Conservation (phyloP, 2,113 vertebrate species). For the Rostratula benghalensis region DNA sequence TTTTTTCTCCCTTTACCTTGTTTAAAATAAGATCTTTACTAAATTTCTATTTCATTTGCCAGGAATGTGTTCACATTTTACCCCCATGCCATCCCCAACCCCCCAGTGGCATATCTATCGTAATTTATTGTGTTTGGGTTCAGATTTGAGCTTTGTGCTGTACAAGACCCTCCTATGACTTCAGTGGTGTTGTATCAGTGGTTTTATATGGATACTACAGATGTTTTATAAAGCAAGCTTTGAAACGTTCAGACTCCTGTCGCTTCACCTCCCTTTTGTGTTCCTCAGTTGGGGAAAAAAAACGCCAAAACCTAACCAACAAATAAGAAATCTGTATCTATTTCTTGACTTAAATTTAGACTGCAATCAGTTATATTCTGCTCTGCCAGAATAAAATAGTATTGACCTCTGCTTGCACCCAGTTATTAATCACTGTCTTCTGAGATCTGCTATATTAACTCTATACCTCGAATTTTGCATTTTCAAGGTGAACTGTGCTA, state of each 20-base stretch:
- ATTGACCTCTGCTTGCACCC: background rate
- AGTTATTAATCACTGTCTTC: background rate
- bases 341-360: background rate
- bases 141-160: background rate
- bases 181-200: background rate
- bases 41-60: background rate
- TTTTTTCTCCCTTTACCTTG: background rate
- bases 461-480: background rate
- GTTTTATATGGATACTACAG: background rate
- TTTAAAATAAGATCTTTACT: background rate
- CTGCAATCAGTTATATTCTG: background rate
- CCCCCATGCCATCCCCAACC: no score
- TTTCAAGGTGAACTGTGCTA: background rate
- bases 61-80: background rate
- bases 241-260: background rate
- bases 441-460: background rate
- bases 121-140: background rate
- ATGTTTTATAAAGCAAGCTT: background rate
- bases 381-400: background rate
- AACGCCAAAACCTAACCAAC: accelerated
- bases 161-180: background rate
- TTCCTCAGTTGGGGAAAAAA: background rate
- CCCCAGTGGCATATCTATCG: background rate
- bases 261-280: background rate
- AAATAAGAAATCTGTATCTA: background rate